A percentile compares a stretch with the other conserved stretches of the same genome.
phyloP scores from a whole-genome alignment of 2,888 invertebrate species.

The Athetis lepigone region DNA sequence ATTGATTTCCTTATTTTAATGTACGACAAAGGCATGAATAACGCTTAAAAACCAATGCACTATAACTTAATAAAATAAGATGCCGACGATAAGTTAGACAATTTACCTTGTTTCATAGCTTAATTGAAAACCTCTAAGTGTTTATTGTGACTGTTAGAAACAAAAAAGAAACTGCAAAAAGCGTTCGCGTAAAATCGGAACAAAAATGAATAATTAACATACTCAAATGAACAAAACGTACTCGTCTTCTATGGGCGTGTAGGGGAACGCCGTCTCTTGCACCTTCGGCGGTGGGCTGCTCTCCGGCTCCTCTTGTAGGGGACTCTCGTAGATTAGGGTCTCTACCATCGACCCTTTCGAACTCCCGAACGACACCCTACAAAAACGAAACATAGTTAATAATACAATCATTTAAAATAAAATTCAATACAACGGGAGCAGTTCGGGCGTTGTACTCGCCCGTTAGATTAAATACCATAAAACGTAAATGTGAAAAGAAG shows the following conservation, averaged over 20 bases:
- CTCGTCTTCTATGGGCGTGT: constrained; percentile 91
- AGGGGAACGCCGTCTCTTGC: constrained; percentile 86
- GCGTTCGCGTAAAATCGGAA: constrained; percentile 69
- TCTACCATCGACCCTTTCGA: constrained; percentile 98
- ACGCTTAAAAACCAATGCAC: no score
- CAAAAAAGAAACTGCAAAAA: constrained; percentile 37
- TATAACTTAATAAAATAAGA: no score
- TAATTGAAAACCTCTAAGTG: no score
- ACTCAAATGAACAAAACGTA: constrained; percentile 86
- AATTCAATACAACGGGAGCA: constrained; percentile 6
- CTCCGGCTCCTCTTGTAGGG: constrained; percentile 95
- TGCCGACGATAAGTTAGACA: no score
- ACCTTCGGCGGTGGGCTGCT: constrained; percentile 91
- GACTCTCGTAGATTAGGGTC: constrained; percentile 97
- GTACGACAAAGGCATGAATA: no score
- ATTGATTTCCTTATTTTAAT: no score
- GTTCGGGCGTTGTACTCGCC: neutral
- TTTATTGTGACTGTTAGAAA: neutral
- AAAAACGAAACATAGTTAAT: constrained; percentile 49
- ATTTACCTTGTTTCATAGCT: no score
- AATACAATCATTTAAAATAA: neutral
- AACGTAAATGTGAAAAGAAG: no score
- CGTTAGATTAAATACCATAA: constrained; percentile 12
- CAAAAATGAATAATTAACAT: constrained; percentile 80
- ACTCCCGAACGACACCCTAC: constrained; percentile 97